Base-by-base conservation (phyloP, 2,797 vertebrate species). In the Notoglanidium macrostoma region DNA sequence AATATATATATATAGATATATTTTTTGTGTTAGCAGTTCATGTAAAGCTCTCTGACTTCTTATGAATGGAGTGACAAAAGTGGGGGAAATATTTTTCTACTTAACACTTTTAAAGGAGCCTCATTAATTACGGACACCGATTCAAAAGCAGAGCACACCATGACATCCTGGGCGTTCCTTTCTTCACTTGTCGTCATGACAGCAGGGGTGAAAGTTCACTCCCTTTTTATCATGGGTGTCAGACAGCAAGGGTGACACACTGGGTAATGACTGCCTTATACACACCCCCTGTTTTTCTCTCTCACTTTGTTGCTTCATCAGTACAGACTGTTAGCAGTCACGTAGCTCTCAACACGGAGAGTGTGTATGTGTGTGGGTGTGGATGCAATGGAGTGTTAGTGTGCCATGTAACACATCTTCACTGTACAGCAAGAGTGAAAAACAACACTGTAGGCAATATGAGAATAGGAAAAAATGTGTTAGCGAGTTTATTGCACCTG, bases 161-260 rank as follows among this genome's bases (percentile, higher is more conserved):
- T 87, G 49, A 21, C 73, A 83, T 54, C 55, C 32, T n/a, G 76
- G 55, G n/a, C 79, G 59, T 63, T 70, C 40, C 74, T 74, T 88
- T 83, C 81, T 82, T 86, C 51, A 84, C 79, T 85, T 80, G 59
- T 86, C 86, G 85, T 85, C 85, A 85, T 74, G 68, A 74, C 61
- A 83, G 55, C 51, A 54, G 55, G 12, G 81, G 79, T 68, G 80
- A 87, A 87, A 83, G 79, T 57, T 78, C 83, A 87, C 44, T 78
- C 85, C 40, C 12, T 23, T 82, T 87, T 80, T 87, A 80, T 86
- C 79, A 78, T 65, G 55, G 61, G 49, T 74, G 86, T 54, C 61
- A 63, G 59, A 51, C 55, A 68, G 61, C 61, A 57, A 54, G n/a
- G 46, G 79, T 46, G 23, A 65, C 32, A 80, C 11, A 3, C 59